phyloP scores from a whole-genome alignment of 92 coral and sea anemone species.

The Zoanthus gigantus region DNA sequence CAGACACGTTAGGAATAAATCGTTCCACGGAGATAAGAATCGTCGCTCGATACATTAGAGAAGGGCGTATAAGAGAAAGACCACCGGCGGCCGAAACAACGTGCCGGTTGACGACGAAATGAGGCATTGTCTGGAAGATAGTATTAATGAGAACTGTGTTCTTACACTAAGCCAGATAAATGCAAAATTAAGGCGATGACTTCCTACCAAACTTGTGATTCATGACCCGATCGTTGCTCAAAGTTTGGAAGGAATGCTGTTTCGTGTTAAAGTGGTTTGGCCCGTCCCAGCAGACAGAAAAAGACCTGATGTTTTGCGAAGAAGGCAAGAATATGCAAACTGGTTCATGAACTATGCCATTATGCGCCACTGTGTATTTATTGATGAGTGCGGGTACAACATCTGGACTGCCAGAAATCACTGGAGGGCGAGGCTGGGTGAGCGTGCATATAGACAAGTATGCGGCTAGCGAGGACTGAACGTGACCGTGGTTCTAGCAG shows the following conservation, averaged over 20 bases:
- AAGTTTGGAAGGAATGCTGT: constrained; percentile 64
- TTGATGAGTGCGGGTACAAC: constrained; percentile 61
- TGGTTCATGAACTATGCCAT: constrained; percentile 63
- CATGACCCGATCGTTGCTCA: constrained; percentile 58
- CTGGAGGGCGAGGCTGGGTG: constrained; percentile 67
- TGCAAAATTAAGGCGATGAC: constrained; percentile 12
- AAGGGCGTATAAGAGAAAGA: constrained; percentile 6
- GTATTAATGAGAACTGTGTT: constrained; percentile 40
- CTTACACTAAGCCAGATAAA: constrained; percentile 19
- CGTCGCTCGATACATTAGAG: constrained; percentile 51
- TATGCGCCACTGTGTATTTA: constrained; percentile 37
- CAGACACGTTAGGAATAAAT: background rate
- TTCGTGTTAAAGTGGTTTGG: constrained; percentile 55
- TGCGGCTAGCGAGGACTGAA: constrained; percentile 71
- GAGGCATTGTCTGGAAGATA: constrained; percentile 8
- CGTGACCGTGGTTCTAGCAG: constrained; percentile 59
- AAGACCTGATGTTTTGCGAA: constrained; percentile 61
- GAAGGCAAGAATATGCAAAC: constrained; percentile 49
- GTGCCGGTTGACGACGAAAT: too few species aligned
- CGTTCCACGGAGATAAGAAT: constrained; percentile 49
- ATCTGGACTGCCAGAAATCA: constrained; percentile 68
- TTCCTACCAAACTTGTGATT: constrained; percentile 44
- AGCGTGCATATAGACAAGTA: constrained; percentile 63
- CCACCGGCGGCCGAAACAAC: constrained; percentile 32
- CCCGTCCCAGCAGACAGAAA: constrained; percentile 65